Evolutionary conservation across 2,797 vertebrate genomes (phyloP).

Genomic region (Arctocebus calabarensis): DNA sequence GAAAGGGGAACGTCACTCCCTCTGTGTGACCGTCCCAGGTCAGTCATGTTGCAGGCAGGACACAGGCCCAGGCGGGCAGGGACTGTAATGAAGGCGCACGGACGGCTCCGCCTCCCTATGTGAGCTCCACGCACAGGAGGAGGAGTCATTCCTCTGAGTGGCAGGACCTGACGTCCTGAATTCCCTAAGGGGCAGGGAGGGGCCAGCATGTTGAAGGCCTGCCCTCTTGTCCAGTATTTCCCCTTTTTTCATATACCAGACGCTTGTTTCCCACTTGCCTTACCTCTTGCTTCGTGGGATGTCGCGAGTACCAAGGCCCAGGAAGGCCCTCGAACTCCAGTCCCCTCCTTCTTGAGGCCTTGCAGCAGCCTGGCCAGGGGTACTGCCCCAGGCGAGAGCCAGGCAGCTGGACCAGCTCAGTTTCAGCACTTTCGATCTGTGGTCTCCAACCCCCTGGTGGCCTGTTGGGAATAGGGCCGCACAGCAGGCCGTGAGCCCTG

Average conservation of each 20-base stretch:
- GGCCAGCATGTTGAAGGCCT: not conserved
- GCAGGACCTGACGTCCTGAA: not conserved
- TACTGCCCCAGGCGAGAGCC: no score
- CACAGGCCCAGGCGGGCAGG: not conserved
- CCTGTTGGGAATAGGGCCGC: no score
- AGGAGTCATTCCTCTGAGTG: not conserved
- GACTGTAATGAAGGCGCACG: rapidly evolving
- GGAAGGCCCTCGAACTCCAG: rapidly evolving
- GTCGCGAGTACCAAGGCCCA: not conserved
- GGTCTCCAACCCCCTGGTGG: no score
- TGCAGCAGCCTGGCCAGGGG: not conserved
- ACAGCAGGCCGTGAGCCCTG: no score
- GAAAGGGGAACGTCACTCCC: not conserved
- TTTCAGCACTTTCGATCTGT: not conserved
- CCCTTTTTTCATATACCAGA: not conserved
- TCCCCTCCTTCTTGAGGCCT: not conserved
- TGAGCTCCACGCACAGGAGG: rapidly evolving
- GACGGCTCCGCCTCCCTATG: not conserved
- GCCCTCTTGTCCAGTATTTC: not conserved
- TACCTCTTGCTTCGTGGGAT: not conserved
- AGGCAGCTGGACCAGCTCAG: not conserved
- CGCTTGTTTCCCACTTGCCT: not conserved
- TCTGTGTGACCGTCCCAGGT: not conserved
- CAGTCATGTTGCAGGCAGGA: not conserved
- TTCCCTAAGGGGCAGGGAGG: not conserved